Base-by-base conservation (phyloP, 2,797 vertebrate genomes). In the Spea hammondii region DNA sequence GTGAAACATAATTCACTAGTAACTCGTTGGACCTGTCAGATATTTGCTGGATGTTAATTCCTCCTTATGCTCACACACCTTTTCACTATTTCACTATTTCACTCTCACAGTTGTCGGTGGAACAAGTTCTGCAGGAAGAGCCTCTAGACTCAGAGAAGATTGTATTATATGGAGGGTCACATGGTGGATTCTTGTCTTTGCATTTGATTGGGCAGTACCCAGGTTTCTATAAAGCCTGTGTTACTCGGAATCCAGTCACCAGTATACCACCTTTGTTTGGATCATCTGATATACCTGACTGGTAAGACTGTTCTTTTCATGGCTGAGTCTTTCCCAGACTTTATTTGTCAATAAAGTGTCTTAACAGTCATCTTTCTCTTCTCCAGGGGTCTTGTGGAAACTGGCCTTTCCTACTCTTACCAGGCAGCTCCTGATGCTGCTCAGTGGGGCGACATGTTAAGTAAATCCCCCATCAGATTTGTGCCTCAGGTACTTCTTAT, bases 191-290 rank as follows among this genome's bases (percentile, higher is more conserved):
- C 88, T 88, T 99, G 84, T 95, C 95, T 0, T 97, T 95, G 85
- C 98, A 99, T 86, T 92, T 99, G 78, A 94, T 99, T 54, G 96
- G 96, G 74, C 97, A 98, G 85, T 98, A 95, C 84, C 97, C 96
- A 0, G 87, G 90, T 0, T 95, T 93, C 84, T 99, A 98, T 84
- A 92, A 86, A 0, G 95, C 95, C 65, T 97, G 97, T 0, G 93
- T 97, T 76, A 89, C 89, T 14, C 92, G 94, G 72, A 99, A 99
- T 87, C 97, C 97, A 0, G 98, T 99, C 83, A 92, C 88, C 87
- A 98, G 99, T 87, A 86, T 99, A 0, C 94, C 95, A 53, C 94
- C 96, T 49, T 96, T 99, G 97, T 84, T 95, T 45, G 86, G 92
- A 81, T 87, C 90, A 88, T 98, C 97, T 0, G 98, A 99, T 87